Conservation (phyloP, 1,140 invertebrate genomes). For the Fopius arisanus region DNA sequence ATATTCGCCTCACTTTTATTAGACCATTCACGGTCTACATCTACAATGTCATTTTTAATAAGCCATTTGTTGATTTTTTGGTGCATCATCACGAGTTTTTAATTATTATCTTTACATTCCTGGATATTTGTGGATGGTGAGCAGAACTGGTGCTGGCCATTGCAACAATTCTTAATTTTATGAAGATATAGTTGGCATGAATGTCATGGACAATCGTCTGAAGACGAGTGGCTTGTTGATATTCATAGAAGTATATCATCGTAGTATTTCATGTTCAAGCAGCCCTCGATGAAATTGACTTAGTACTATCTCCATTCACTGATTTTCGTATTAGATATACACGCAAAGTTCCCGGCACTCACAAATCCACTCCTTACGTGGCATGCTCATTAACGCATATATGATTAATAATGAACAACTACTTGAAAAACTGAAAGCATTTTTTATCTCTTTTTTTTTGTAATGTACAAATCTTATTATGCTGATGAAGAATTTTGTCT, state of each 20-base stretch:
- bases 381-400: not conserved
- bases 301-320: slow-evolving; percentile 47
- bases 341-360: slow-evolving; percentile 1
- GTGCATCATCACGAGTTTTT: not conserved
- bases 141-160: not conserved
- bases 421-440: not conserved
- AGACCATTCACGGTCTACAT: not conserved
- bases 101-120: slow-evolving; percentile 2
- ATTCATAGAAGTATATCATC: too few relatives aligned
- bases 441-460: too few relatives aligned
- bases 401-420: not conserved
- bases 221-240: too few relatives aligned
- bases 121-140: not conserved
- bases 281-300: slow-evolving; percentile 43
- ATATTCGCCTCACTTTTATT: not conserved
- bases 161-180: slow-evolving; percentile 1
- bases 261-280: not conserved
- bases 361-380: not conserved
- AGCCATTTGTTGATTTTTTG: not conserved
- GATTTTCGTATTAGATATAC: not conserved
- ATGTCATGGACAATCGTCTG: too few relatives aligned
- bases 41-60: not conserved
- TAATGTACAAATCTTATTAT: slow-evolving; percentile 33
- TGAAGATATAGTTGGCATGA: not conserved
- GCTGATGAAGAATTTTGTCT: not conserved